Conservation (phyloP, 2,888 invertebrate species). For the Amphipoea oculea region DNA sequence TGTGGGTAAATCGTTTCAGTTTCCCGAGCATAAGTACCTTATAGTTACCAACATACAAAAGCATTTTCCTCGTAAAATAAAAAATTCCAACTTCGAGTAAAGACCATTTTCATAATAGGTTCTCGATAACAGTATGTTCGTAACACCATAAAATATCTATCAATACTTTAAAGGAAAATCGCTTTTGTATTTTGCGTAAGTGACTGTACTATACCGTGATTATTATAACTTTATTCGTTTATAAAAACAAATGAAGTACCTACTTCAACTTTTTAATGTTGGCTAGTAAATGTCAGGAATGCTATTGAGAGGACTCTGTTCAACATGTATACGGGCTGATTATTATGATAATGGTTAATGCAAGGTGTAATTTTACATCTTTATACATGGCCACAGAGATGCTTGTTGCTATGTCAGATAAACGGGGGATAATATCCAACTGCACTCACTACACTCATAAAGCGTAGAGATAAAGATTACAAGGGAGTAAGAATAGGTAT, state of each 20-base stretch:
- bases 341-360: conserved; percentile 17
- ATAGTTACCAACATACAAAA: background rate
- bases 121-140: background rate
- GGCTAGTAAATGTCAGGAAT: conserved; percentile 18
- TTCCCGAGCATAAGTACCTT: too few species aligned
- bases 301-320: background rate
- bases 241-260: background rate
- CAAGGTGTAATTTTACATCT: conserved; percentile 22
- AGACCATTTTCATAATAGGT: background rate
- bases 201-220: background rate
- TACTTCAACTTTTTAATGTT: background rate
- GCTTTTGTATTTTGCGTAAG: background rate
- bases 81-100: background rate
- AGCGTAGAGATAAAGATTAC: background rate
- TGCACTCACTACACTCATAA: background rate
- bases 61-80: background rate
- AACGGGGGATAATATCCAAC: background rate
- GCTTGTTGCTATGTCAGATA: background rate
- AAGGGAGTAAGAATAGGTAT: background rate
- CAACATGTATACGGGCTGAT: background rate
- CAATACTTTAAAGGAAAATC: background rate
- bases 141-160: background rate
- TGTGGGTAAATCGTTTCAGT: too few species aligned
- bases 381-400: background rate
- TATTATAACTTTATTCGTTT: background rate